phyloP scores from a whole-genome alignment of 2,797 vertebrate species.

The Echeneis naucrates region DNA sequence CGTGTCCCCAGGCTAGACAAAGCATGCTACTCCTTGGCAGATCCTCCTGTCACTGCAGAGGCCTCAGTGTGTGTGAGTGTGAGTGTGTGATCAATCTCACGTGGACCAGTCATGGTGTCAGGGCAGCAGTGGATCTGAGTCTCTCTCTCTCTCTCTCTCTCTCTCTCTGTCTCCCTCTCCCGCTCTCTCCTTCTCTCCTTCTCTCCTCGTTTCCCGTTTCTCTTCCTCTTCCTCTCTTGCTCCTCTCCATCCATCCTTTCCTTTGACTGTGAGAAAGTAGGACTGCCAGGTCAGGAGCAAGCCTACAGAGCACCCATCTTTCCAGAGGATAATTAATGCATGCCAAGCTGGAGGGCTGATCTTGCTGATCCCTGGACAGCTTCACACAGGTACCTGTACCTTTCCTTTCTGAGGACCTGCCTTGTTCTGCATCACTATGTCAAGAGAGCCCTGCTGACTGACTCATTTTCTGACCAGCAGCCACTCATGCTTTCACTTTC shows the following conservation, averaged over 20 bases:
- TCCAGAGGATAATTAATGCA: constrained; percentile 83
- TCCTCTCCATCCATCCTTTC: constrained; percentile 69
- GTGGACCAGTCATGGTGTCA: constrained; percentile 87
- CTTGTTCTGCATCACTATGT: constrained; percentile 71
- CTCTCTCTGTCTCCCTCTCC: constrained; percentile 55
- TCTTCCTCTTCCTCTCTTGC: constrained; percentile 52
- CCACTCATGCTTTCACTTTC: constrained; percentile 67
- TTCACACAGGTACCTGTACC: constrained; percentile 80
- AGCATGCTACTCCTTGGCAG: constrained; percentile 73
- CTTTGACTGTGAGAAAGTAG: constrained; percentile 74
- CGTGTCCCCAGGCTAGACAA: constrained; percentile 79
- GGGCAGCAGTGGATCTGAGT: constrained; percentile 82
- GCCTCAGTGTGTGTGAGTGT: constrained; percentile 72
- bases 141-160: constrained; percentile 58
- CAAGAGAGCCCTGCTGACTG: constrained; percentile 75
- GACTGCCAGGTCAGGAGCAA: constrained; percentile 76
- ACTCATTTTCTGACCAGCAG: constrained; percentile 78
- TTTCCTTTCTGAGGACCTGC: constrained; percentile 61
- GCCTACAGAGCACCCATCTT: constrained; percentile 68
- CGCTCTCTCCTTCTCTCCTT: constrained; percentile 27
- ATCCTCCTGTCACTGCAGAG: constrained; percentile 78
- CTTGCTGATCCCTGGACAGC: constrained; percentile 43
- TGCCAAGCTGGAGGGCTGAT: constrained; percentile 67
- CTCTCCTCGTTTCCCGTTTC: constrained; percentile 52
- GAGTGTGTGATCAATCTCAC: constrained; percentile 86